Base-by-base conservation (phyloP, 2,888 invertebrate species). In the Carabus problematicus region DNA sequence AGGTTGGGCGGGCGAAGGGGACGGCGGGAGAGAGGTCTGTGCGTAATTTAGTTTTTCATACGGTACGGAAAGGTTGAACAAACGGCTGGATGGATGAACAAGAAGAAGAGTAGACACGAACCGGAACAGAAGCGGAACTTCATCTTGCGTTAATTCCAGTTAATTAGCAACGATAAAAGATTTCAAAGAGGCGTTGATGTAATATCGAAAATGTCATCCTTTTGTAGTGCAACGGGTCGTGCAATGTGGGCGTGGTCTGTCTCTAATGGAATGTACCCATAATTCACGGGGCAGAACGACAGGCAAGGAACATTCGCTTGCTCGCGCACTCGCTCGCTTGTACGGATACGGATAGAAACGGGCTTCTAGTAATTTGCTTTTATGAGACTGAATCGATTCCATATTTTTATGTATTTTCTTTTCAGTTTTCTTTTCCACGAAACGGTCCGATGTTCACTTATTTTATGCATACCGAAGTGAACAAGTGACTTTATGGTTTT, bases 201-300 rank as follows among this genome's bases (percentile, higher is more conserved):
- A 66, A 66, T 66, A 49, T 66, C 40, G 66, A 66, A 66, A 66
- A 66, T 66, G 58, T 66, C 66, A 59, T 58, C 66, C 66, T 66
- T 66, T 66, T 66, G 59, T 64, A 59, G 58, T 66, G 66, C 58
- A 49, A n/a, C 56, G 52, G 52, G 9, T 56, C 56, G 19, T 39
- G 56, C 40, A 56, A 11, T 14, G 16, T 16, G 39, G 56, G 29
- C 56, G 56, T 29, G 39, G 9, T n/a, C 39, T 14, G 14, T 11
- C 19, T 39, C 29, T 29, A 56, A 29, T 9, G 56, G 16, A 56
- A 56, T 56, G 56, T 29, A 14, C 56, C 11, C 56, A 56, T 56
- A 18, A 56, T 19, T 56, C n/a, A 56, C 54, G 16, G 54, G 16
- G 16, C 16, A 16, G 8, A 14, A 11, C 14, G 9, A 54, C 12